Conservation (phyloP, 1,140 invertebrate genomes). For the Hermatobates lingyangjiaoensis region DNA sequence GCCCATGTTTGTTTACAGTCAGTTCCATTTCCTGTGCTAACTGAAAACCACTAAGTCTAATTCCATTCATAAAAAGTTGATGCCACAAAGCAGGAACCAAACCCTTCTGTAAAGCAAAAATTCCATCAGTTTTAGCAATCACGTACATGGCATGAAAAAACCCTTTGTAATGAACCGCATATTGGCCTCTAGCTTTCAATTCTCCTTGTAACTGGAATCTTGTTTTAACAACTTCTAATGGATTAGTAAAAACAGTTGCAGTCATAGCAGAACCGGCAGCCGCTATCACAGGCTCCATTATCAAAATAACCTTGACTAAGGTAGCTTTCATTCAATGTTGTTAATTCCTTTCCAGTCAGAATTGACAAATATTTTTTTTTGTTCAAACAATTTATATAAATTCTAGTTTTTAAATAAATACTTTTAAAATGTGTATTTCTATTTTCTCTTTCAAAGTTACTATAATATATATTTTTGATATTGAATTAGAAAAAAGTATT, state of each 20-base stretch:
- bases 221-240: constrained; percentile 73
- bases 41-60: constrained; percentile 53
- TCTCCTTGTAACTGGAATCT: constrained; percentile 78
- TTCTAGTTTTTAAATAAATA: no score
- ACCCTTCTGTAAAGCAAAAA: constrained; percentile 55
- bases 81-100: constrained; percentile 59
- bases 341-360: no score
- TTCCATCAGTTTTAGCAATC: constrained; percentile 40
- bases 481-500: no score
- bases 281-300: constrained; percentile 30
- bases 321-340: no score
- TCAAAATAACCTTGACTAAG: no score
- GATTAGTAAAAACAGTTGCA: constrained; percentile 45
- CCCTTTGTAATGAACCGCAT: constrained; percentile 36
- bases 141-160: constrained; percentile 41
- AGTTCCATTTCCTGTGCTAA: constrained; percentile 8
- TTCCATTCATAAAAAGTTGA: constrained; percentile 47
- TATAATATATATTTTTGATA: no score
- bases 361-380: no score
- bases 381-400: no score
- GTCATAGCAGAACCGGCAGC: constrained; percentile 38
- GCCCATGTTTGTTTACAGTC: constrained; percentile 5
- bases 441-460: no score
- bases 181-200: constrained; percentile 42
- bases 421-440: no score